A percentile compares a stretch with the other conserved stretches of the same genome.
These are phyloP conservation scores for Cosmia pyralina DNA, from an alignment of 2,888 invertebrate species.

Conservation along the genomic window DNA sequence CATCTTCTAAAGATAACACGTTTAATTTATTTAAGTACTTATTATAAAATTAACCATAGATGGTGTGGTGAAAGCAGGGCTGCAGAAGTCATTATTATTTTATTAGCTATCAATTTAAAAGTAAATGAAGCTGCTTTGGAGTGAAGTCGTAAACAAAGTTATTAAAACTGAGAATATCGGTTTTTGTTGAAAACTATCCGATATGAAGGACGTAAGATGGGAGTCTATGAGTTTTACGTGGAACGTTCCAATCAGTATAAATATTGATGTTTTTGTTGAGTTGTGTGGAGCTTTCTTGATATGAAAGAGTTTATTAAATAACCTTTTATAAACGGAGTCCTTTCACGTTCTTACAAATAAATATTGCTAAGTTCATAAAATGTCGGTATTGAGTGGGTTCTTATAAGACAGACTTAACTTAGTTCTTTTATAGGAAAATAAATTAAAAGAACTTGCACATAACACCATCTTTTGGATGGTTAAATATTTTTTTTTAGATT, in stretches of 20 bases:
- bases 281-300: constrained; percentile 9
- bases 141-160: constrained; percentile 42
- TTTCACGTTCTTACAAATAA: constrained; percentile 22
- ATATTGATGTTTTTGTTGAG: constrained; percentile 36
- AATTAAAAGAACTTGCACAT: background rate
- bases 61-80: constrained; percentile 50
- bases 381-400: background rate
- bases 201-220: constrained; percentile 14
- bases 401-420: background rate
- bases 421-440: background rate
- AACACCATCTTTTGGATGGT: background rate
- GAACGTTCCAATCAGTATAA: constrained; percentile 32
- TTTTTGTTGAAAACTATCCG: constrained; percentile 36
- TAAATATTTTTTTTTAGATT: no score
- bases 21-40: constrained; percentile 11
- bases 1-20: background rate
- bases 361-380: constrained; percentile 4
- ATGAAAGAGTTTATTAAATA: background rate
- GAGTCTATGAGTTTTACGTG: constrained; percentile 4
- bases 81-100: constrained; percentile 70
- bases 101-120: constrained; percentile 69
- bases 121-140: constrained; percentile 53
- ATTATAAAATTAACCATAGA: constrained; percentile 24
- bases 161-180: constrained; percentile 30
- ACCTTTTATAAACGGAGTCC: constrained; percentile 9